These are phyloP conservation scores for Trachelus tabidus DNA, from an alignment of 2,888 invertebrate species.

Conservation along the genomic window DNA sequence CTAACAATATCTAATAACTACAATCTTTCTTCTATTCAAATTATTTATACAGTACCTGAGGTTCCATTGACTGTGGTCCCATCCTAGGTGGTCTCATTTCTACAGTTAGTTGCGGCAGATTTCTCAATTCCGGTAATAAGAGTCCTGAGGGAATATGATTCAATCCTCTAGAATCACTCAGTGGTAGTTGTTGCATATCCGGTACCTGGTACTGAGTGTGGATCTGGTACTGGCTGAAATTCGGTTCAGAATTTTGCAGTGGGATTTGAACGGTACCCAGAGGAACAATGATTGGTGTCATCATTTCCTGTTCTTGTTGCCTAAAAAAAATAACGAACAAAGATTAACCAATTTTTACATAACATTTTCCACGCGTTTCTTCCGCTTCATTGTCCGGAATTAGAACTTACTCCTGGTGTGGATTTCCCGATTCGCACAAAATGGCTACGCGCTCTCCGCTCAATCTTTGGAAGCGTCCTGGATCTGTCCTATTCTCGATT, in stretches of 20 bases:
- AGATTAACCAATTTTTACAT: too few relatives aligned
- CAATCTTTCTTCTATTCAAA: neutral
- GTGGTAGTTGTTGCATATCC: conserved; percentile 54
- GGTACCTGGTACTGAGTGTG: conserved; percentile 58
- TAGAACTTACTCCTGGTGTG: conserved; percentile 69
- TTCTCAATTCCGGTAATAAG: conserved; percentile 50
- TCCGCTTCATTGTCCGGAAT: conserved; percentile 4
- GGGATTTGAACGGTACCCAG: conserved; percentile 58
- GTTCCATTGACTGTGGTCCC: conserved; percentile 34
- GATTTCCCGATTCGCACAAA: conserved; percentile 85
- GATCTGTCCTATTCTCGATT: conserved; percentile 81
- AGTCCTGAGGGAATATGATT: conserved; percentile 52
- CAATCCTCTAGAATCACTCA: conserved; percentile 52
- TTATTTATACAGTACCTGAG: conserved; percentile 16
- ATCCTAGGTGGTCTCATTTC: conserved; percentile 56
- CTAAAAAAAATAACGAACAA: conserved; percentile 28
- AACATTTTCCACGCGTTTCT: neutral
- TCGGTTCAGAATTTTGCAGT: conserved; percentile 43
- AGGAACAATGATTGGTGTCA: conserved; percentile 60
- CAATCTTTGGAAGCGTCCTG: conserved; percentile 74
- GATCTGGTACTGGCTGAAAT: conserved; percentile 56
- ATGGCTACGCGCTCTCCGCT: conserved; percentile 90
- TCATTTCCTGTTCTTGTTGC: conserved; percentile 57
- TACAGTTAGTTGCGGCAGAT: conserved; percentile 52
- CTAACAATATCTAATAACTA: neutral